phyloP scores from a whole-genome alignment of 2,113 vertebrate genomes.

The Actenoides hombroni region DNA sequence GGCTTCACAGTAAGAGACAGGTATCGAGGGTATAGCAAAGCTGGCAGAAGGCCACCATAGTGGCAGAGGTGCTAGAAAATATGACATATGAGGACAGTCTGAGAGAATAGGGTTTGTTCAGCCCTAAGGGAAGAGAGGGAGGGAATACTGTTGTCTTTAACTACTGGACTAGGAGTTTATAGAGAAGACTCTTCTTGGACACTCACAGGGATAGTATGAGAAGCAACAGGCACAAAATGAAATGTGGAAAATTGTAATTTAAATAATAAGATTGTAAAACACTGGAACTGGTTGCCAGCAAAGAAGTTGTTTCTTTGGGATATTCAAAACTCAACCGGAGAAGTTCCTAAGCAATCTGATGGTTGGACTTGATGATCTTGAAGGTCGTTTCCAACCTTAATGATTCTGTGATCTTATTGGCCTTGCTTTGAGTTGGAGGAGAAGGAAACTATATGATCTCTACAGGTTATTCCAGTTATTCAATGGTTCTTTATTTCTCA shows the following conservation, averaged over 20 bases:
- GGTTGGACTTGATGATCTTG: too few relatives aligned
- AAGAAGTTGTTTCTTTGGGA: background rate
- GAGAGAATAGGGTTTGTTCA: background rate
- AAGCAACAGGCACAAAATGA: background rate
- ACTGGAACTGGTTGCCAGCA: background rate
- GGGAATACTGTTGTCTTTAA: background rate
- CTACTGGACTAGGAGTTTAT: background rate
- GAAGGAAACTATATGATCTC: background rate
- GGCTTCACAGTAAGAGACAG: background rate
- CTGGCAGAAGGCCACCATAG: background rate
- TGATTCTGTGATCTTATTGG: background rate
- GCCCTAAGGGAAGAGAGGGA: background rate
- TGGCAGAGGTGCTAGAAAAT: background rate
- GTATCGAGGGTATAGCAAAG: background rate
- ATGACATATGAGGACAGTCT: background rate
- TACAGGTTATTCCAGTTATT: background rate
- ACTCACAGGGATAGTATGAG: background rate
- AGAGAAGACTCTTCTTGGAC: background rate
- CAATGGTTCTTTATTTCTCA: background rate
- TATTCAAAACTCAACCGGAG: background rate
- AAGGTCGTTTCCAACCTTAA: too few relatives aligned
- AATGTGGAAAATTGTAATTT: background rate
- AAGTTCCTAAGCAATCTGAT: background rate
- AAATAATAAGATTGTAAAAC: background rate
- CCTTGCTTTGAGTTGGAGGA: background rate